A percentile compares a stretch with the other conserved stretches of the same genome.
Evolutionary conservation across 1,140 invertebrate genomes (phyloP).

Genomic region (Oedothorax gibbosus): DNA sequence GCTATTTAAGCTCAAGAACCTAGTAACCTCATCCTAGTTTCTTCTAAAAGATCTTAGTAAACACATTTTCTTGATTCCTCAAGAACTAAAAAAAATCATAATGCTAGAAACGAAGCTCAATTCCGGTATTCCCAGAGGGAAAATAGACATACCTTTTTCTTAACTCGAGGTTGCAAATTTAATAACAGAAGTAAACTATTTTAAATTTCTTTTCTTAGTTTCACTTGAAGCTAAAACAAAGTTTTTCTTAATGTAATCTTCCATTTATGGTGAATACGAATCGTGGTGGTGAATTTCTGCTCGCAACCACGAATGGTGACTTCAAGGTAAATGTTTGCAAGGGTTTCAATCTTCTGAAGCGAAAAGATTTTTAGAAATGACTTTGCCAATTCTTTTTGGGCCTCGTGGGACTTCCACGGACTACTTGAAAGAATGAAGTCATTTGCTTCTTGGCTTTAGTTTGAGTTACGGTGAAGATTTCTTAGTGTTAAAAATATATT

Average conservation of each 20-base stretch:
- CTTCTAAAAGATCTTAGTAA: slow-evolving; percentile 15
- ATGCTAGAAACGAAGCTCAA: background rate
- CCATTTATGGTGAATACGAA: slow-evolving; percentile 29
- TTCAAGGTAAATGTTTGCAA: background rate
- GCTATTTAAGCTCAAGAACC: too few species aligned
- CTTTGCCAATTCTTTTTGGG: background rate
- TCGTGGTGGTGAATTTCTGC: slow-evolving; percentile 13
- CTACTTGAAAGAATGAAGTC: too few species aligned
- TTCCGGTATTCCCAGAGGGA: background rate
- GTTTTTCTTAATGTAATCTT: slow-evolving; percentile 32
- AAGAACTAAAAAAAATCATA: slow-evolving; percentile 1
- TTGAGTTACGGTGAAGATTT: too few species aligned
- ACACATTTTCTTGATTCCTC: slow-evolving; percentile 3
- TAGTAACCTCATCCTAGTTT: slow-evolving; percentile 25
- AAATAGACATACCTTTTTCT: slow-evolving; percentile 1
- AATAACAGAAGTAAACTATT: slow-evolving; percentile 24
- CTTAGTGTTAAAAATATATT: too few species aligned
- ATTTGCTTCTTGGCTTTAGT: too few species aligned
- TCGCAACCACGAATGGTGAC: background rate
- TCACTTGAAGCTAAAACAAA: slow-evolving; percentile 2
- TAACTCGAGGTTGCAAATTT: slow-evolving; percentile 19
- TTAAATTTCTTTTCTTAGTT: slow-evolving; percentile 18
- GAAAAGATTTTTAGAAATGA: slow-evolving; percentile 17
- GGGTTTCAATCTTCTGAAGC: background rate
- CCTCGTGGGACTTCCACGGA: background rate